Evolutionary conservation across 2,797 vertebrate genomes (phyloP).

Genomic region (Acanthiza pusilla): DNA sequence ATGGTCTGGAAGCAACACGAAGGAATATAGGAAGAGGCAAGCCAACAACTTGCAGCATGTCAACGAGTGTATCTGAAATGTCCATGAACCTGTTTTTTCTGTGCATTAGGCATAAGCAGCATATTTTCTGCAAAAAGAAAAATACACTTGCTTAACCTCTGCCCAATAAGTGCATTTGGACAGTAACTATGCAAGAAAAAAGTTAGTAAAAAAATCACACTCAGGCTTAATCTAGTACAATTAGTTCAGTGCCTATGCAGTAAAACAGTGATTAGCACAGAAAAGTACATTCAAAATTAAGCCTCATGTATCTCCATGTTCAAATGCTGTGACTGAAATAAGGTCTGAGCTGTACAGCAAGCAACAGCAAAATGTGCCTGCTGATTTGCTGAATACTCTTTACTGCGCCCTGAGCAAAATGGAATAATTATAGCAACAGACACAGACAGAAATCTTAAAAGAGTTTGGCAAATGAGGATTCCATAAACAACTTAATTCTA

Average conservation of each 20-base stretch:
- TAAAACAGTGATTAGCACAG: not conserved
- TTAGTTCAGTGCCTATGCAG: not conserved
- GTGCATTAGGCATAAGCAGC: not conserved
- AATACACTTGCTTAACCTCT: not conserved
- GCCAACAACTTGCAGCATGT: not conserved
- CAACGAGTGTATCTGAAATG: not conserved
- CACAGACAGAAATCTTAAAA: not conserved
- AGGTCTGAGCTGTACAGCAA: not conserved
- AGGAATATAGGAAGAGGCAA: not conserved
- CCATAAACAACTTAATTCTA: not conserved
- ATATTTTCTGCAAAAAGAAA: not conserved
- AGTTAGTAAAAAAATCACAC: not conserved
- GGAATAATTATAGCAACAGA: not conserved
- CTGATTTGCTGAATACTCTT: not conserved
- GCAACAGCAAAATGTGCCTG: not conserved
- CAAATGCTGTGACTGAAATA: not conserved
- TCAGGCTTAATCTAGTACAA: not conserved
- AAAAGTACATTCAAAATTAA: not conserved
- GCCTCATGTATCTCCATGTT: not conserved
- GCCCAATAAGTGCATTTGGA: not conserved
- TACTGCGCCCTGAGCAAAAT: accelerated
- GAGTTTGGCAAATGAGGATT: not conserved
- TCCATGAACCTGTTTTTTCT: not conserved
- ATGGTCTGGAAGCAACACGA: not conserved
- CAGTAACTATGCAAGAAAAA: not conserved